phyloP scores from a whole-genome alignment of 2,888 invertebrate species.

The Cheilosia vernalis region DNA sequence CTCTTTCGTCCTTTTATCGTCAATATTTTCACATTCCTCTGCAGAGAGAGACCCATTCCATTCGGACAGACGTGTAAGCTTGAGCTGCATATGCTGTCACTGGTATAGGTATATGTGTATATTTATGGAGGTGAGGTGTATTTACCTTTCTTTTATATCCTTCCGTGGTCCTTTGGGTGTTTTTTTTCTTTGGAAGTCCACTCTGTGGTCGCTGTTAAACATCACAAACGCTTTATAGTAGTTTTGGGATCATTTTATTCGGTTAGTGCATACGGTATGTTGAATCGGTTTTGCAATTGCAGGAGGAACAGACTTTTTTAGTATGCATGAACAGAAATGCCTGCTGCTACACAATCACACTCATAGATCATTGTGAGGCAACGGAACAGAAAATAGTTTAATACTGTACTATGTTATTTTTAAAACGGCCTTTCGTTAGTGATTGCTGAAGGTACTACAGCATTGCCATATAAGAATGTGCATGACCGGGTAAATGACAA shows the following conservation, averaged over 20 bases:
- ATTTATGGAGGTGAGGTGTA: slow-evolving; percentile 12
- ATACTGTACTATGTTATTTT: too few relatives aligned
- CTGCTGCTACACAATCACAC: too few relatives aligned
- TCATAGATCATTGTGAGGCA: too few relatives aligned
- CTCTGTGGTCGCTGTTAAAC: slow-evolving; percentile 7
- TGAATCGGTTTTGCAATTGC: too few relatives aligned
- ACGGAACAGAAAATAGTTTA: too few relatives aligned
- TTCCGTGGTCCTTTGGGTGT: background rate
- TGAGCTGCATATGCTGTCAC: background rate
- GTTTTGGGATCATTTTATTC: background rate
- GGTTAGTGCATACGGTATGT: too few relatives aligned
- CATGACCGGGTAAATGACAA: too few relatives aligned
- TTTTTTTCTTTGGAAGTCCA: background rate
- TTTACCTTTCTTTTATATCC: background rate
- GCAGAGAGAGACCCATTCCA: background rate
- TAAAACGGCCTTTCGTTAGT: too few relatives aligned
- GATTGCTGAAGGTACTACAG: too few relatives aligned
- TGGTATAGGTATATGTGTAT: background rate
- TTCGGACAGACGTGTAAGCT: slow-evolving; percentile 6
- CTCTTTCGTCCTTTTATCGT: slow-evolving; percentile 46
- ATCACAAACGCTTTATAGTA: background rate
- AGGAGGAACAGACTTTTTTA: too few relatives aligned
- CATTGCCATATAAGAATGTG: too few relatives aligned
- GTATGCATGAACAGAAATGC: too few relatives aligned
- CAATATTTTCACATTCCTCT: slow-evolving; percentile 63